Evolutionary conservation across 1,140 invertebrate species (phyloP).

Genomic region (Pollicipes pollicipes): DNA sequence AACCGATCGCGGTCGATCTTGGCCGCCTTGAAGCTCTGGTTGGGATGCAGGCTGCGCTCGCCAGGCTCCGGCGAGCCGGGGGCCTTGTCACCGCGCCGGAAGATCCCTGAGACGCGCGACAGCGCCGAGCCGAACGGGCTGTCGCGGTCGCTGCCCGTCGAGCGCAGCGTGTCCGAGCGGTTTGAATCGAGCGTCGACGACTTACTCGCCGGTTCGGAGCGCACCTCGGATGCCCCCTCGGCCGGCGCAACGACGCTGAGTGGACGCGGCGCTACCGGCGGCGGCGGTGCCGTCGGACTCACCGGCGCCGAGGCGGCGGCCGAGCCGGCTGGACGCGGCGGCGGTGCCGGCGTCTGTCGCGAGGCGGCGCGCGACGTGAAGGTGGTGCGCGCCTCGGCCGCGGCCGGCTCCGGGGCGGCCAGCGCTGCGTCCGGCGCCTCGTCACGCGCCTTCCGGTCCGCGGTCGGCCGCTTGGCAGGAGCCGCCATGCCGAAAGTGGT

Average conservation of each 20-base stretch:
- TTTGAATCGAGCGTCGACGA: background rate
- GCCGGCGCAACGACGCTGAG: background rate
- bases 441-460: background rate
- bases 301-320: background rate
- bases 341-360: too few species aligned
- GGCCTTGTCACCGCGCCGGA: background rate
- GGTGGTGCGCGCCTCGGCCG: background rate
- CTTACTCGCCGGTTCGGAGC: too few species aligned
- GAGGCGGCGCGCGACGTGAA: background rate
- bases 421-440: background rate
- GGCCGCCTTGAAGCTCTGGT: background rate
- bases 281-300: background rate
- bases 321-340: too few species aligned
- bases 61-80: background rate
- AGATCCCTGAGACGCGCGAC: background rate
- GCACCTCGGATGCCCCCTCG: background rate
- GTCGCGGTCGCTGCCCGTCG: background rate
- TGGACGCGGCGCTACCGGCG: too few species aligned
- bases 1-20: background rate
- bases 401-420: background rate
- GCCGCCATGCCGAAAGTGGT: background rate
- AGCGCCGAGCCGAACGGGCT: background rate
- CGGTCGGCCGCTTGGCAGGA: too few species aligned
- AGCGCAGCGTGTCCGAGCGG: background rate
- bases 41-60: background rate